phyloP scores from a whole-genome alignment of 2,797 vertebrate species.

The Todus mexicanus region DNA sequence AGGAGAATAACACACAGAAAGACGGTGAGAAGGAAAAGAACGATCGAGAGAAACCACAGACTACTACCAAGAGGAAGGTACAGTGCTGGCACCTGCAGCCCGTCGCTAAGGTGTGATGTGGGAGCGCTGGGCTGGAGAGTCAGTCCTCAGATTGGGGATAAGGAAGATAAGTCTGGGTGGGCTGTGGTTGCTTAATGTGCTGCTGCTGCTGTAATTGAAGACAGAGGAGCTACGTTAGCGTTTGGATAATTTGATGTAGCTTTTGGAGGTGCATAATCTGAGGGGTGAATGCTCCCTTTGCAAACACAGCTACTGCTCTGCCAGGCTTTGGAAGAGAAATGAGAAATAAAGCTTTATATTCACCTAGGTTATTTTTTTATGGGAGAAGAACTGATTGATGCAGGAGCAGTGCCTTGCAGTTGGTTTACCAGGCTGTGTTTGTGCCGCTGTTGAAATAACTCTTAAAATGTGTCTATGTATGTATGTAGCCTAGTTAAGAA shows the following conservation, averaged over 20 bases:
- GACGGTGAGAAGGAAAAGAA: slow-evolving; percentile 86
- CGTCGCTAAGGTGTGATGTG: rapidly evolving
- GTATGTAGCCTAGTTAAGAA: neutral
- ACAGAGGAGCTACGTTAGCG: neutral
- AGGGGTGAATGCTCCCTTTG: neutral
- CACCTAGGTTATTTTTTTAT: neutral
- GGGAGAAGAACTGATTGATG: neutral
- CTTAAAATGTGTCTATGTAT: neutral
- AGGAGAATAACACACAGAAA: slow-evolving; percentile 86
- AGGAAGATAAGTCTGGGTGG: neutral
- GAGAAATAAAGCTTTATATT: neutral
- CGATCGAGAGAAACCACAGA: slow-evolving; percentile 77
- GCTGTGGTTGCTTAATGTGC: neutral
- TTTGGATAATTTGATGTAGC: neutral
- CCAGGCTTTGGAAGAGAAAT: neutral
- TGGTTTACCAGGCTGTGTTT: neutral
- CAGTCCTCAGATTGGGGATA: neutral
- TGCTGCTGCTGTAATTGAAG: neutral
- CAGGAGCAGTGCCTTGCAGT: neutral
- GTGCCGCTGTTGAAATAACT: neutral
- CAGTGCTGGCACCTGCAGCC: neutral
- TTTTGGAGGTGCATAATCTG: neutral
- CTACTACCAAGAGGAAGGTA: slow-evolving; percentile 78
- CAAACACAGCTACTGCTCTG: neutral
- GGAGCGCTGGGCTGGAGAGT: neutral